phyloP scores from a whole-genome alignment of 2,113 vertebrate species.

The Tinamus guttatus region DNA sequence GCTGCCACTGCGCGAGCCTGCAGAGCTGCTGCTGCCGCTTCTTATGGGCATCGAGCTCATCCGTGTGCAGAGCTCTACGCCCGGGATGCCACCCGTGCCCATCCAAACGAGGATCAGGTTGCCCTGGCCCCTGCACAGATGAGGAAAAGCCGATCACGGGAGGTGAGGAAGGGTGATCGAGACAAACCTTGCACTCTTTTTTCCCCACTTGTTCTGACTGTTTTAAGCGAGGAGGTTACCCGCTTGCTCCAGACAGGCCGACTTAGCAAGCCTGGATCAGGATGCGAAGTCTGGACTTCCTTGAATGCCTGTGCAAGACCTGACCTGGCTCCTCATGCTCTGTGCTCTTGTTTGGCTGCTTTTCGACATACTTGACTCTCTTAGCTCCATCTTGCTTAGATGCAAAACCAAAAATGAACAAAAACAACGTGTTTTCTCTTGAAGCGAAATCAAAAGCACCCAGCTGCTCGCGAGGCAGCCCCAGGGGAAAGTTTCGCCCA shows the following conservation, averaged over 20 bases:
- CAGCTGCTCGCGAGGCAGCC: not conserved
- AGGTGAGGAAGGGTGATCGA: fast-evolving
- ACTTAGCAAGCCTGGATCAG: not conserved
- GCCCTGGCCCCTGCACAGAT: not conserved
- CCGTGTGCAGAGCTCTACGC: not conserved
- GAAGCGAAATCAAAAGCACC: not conserved
- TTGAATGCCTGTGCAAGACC: not conserved
- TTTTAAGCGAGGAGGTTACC: not conserved
- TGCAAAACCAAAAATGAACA: not conserved
- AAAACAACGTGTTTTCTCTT: slow-evolving; percentile 9
- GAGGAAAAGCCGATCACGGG: not conserved
- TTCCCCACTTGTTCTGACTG: not conserved
- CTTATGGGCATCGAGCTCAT: not conserved
- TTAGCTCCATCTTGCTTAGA: not conserved
- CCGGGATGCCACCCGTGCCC: fast-evolving
- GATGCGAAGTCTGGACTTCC: not conserved
- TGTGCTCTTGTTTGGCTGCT: not conserved
- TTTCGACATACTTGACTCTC: not conserved
- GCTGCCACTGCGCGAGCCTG: no score
- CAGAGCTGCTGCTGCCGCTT: not conserved
- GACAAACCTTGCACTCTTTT: not conserved
- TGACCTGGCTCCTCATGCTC: not conserved
- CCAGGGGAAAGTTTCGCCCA: not conserved
- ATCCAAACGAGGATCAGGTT: not conserved
- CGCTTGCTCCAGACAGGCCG: not conserved